Evolutionary conservation across 1,140 invertebrate species (phyloP).

Genomic region (Calycopis cecrops): DNA sequence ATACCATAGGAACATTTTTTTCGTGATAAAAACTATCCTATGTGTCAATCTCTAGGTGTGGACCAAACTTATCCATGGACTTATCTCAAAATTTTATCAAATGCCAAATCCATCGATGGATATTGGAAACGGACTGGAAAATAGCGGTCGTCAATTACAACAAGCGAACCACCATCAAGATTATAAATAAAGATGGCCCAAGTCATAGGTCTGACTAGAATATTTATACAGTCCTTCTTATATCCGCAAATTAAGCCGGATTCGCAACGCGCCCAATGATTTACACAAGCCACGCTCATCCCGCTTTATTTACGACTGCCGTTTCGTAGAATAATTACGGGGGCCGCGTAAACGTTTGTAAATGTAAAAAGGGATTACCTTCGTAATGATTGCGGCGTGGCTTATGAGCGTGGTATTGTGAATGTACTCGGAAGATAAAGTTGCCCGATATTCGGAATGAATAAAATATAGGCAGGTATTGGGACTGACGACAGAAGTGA

Average conservation of each 20-base stretch:
- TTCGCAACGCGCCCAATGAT: slow-evolving; percentile 58
- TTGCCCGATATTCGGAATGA: no score
- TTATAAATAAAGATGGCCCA: neutral
- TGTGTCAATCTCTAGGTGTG: no score
- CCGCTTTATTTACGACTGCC: slow-evolving; percentile 62
- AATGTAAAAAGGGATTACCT: slow-evolving; percentile 62
- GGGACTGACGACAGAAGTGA: no score
- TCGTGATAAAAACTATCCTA: no score
- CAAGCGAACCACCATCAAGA: no score
- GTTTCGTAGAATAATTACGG: slow-evolving; percentile 63
- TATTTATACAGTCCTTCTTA: slow-evolving; percentile 47
- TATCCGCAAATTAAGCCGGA: slow-evolving; percentile 65
- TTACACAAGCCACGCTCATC: slow-evolving; percentile 66
- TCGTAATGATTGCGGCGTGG: slow-evolving; percentile 43
- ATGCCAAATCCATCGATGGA: no score
- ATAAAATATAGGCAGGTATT: no score
- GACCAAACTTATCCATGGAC: no score
- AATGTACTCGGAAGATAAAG: no score
- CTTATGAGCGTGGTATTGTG: slow-evolving; percentile 35
- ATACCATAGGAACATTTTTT: no score
- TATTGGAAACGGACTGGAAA: no score
- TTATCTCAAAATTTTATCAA: no score
- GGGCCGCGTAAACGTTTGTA: slow-evolving; percentile 53
- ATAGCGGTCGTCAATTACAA: neutral
- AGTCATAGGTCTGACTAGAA: slow-evolving; percentile 14